Conservation (phyloP, 2,888 invertebrate genomes). For the Congeria kusceri region DNA sequence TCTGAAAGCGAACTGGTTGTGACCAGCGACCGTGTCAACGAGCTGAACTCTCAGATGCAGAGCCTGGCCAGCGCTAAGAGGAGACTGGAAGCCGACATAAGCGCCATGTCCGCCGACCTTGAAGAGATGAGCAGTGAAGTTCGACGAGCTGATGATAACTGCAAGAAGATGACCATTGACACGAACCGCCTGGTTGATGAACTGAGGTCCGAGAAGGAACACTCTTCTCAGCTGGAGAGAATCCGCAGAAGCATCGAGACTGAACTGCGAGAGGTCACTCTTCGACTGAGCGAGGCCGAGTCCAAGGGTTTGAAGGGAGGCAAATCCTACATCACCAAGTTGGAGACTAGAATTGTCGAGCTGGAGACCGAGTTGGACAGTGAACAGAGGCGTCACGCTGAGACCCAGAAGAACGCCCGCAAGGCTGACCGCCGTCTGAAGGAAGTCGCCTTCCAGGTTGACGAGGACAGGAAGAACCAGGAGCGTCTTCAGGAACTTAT, state of each 20-base stretch:
- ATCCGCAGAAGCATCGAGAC: conserved; percentile 98
- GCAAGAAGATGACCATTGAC: conserved; percentile 87
- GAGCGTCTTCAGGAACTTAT: conserved; percentile 99
- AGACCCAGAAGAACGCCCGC: conserved; percentile 98
- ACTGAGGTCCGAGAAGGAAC: conserved; percentile 99
- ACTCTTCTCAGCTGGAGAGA: conserved; percentile 99
- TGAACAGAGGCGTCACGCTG: conserved; percentile 99
- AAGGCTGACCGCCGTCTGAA: conserved; percentile 98
- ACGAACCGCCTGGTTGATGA: conserved; percentile 99
- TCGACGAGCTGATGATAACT: conserved; percentile 97
- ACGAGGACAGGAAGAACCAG: conserved; percentile 99
- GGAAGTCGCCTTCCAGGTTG: conserved; percentile 92
- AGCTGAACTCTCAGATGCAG: conserved; percentile 96
- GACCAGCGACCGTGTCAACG: conserved; percentile 99
- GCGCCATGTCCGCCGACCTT: conserved; percentile 98
- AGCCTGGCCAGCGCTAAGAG: conserved; percentile 99
- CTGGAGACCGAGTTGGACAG: conserved; percentile 94
- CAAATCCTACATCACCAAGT: conserved; percentile 99
- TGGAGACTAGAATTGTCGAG: conserved; percentile 91
- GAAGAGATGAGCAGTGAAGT: conserved; percentile 99
- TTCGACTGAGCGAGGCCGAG: conserved; percentile 98
- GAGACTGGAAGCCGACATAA: conserved; percentile 99
- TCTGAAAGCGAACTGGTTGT: conserved; percentile 99
- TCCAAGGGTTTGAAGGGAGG: conserved; percentile 99
- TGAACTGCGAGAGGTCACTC: conserved; percentile 97